Percentiles rank a stretch among this genome's conserved stretches.
Conservation (phyloP, 2,113 vertebrate species). For the Nyctibius bracteatus region DNA sequence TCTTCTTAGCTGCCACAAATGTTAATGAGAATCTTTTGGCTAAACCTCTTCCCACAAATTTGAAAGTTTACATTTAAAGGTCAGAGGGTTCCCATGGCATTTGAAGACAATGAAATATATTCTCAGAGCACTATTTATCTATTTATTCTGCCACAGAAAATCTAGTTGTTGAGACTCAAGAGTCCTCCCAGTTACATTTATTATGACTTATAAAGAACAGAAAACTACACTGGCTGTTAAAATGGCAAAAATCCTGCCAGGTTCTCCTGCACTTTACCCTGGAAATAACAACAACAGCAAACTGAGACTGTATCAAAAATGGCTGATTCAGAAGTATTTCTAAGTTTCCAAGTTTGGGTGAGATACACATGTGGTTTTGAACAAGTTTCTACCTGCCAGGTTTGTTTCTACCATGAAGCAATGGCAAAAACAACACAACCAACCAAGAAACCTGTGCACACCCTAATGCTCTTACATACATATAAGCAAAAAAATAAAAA, state of each 20-base stretch:
- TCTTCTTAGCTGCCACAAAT: not conserved
- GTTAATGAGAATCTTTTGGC: not conserved
- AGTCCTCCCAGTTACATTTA: not conserved
- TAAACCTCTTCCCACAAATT: not conserved
- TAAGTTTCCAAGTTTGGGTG: not conserved
- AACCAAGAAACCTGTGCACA: not conserved
- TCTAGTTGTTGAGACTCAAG: not conserved
- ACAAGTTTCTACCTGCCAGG: not conserved
- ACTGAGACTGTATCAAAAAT: not conserved
- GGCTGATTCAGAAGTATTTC: not conserved
- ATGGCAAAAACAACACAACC: not conserved
- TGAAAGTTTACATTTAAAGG: conserved; percentile 26
- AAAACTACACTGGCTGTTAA: not conserved
- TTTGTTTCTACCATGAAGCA: not conserved
- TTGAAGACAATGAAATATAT: conserved; percentile 10
- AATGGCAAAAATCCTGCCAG: not conserved
- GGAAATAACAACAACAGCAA: not conserved
- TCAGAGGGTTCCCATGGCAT: not conserved
- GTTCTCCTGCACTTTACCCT: not conserved
- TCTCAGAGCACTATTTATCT: not conserved
- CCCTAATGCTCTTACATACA: not conserved
- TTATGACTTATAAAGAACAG: not conserved
- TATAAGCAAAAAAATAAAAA: not conserved
- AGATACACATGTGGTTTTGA: fast-evolving
- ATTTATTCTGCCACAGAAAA: not conserved